Base-by-base conservation (phyloP, 2,888 invertebrate species). In the Dermolepida albohirtum region DNA sequence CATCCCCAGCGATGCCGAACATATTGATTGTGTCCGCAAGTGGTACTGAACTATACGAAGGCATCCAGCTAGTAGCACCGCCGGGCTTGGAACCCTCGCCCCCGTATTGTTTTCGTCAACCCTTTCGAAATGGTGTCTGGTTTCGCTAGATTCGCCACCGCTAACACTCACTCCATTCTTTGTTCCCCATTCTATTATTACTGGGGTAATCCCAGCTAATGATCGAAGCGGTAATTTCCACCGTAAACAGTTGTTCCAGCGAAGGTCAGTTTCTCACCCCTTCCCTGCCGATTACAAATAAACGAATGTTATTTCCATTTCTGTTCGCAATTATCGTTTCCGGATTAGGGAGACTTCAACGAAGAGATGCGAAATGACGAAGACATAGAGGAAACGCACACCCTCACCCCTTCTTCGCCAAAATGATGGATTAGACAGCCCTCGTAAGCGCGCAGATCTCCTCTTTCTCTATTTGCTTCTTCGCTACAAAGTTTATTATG, bases 311-410 rank as follows among this genome's bases (percentile, higher is more conserved):
- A 78, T 78, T 78, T 77, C 77, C 78, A 77, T 78, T 81, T 81
- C 80, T 81, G 80, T 78, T 80, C 76, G 77, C 81, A 81, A 82
- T 82, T 81, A 82, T 82, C 80, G 81, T 81, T 82, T 82, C 82
- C 80, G 80, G 79, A 79, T 80, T 79, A 78, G 78, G 79, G 78
- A 68, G 43, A 55, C 54, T 52, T 54, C 64, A 29, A 52, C 51
- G 64, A 47, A 52, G 64, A 44, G 41, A 34, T 34, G 54, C 41
- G 34, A 43, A 54, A 29, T 54, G 64, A 70, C 70, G 72, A 67
- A 66, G 71, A 71, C 67, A 67, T 64, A 69, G 55, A 70, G 70
- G 75, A 74, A 74, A 70, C 71, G 75, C 76, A 70, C 71, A 68
- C 73, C 72, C 73, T 72, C 72, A 77, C 79, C 79, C 79, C 78